Conservation (phyloP, 2,888 invertebrate genomes). For the Macrophya alboannulata region DNA sequence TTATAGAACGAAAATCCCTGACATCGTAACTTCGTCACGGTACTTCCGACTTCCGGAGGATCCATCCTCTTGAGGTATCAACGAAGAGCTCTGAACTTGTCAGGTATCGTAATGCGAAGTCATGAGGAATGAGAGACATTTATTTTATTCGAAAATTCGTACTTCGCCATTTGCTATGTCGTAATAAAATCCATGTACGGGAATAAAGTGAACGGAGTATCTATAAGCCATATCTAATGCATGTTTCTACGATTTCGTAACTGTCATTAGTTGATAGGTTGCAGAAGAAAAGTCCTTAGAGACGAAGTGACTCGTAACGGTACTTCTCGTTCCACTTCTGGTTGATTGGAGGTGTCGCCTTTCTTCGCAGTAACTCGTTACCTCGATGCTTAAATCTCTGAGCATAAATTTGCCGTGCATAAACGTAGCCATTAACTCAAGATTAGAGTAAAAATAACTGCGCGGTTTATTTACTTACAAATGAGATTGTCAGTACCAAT, state of each 20-base stretch:
- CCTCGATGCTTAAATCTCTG: conserved; percentile 27
- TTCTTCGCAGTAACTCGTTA: conserved; percentile 38
- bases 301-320: conserved; percentile 31
- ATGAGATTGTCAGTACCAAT: conserved; percentile 22
- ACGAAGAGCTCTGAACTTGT: not conserved
- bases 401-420: conserved; percentile 32
- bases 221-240: not conserved
- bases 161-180: not conserved
- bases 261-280: not conserved
- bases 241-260: conserved; percentile 10
- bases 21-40: not conserved
- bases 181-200: not conserved
- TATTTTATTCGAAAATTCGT: not conserved
- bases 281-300: conserved; percentile 25
- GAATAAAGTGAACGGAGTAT: not conserved
- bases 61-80: not conserved
- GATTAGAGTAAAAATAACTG: conserved; percentile 8
- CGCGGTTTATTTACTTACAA: conserved; percentile 23
- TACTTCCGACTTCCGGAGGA: not conserved
- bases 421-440: conserved; percentile 4
- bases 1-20: not conserved
- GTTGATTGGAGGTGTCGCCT: conserved; percentile 47
- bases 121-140: not conserved
- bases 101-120: not conserved
- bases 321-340: conserved; percentile 41